Base-by-base conservation (phyloP, 2,888 invertebrate species). In the Melipona beecheii region DNA sequence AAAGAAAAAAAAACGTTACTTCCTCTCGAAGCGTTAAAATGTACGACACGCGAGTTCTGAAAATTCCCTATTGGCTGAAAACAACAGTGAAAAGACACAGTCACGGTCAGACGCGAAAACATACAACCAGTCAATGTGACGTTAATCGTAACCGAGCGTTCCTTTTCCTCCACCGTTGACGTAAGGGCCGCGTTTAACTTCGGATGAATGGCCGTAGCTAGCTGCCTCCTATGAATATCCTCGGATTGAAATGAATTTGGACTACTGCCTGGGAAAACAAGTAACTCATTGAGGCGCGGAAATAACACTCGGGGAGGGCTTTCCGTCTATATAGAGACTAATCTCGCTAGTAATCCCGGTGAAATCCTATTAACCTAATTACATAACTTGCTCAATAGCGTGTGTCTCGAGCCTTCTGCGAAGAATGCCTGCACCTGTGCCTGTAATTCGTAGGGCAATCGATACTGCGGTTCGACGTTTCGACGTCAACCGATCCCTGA, bases 361-460 rank as follows among this genome's bases (percentile, higher is more conserved):
- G 21, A 69, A 76, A 80, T 80, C 76, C 79, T 75, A 80, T 80
- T 76, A 80, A 76, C 79, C 76, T 70, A 80, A 80, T 80, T 80
- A 58, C 64, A 76, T 70, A 70, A 80, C 76, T 80, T 76, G 64
- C 70, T 80, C 70, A 80, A 80, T 76, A 70, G 75, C 56, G 70
- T 70, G 75, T 70, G 50, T 75, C 60, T 68, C 60, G 24, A 68
- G 62, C 68, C 43, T 62, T 52, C 75, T 36, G 43, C 68, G 75
- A 75, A 68, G 78, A 75, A 78, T 68, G 6, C 43, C 43, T 31
- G 43, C 78, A 78, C 75, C 75, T 78, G 78, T 24, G 75, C 68
- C 75, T 27, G 60, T 49, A 43, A 75, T 60, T 75, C 74, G 49
- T 17, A 21, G 43, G 43, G 43, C 43, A 78, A 66, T 66, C 58